Evolutionary conservation across 2,113 vertebrate species (phyloP).

Genomic region (Mormyrus lacerda): DNA sequence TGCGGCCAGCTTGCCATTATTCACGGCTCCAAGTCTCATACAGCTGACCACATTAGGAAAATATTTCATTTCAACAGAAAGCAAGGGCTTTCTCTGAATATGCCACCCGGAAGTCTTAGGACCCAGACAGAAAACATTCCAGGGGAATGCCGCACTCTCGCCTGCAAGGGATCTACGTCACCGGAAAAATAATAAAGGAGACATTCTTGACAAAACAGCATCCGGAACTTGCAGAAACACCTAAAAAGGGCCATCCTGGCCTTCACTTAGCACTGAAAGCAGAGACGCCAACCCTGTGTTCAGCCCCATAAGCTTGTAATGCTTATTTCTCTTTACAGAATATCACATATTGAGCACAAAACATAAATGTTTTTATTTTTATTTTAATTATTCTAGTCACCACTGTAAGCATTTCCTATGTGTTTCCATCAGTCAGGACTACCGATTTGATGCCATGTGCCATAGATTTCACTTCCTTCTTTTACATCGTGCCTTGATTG

Average conservation of each 20-base stretch:
- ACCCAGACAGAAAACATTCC: background rate
- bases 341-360: background rate
- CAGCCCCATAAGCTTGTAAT: background rate
- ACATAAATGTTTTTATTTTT: background rate
- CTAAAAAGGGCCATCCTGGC: background rate
- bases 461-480: background rate
- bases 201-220: background rate
- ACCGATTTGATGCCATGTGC: background rate
- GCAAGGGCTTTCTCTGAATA: background rate
- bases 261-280: background rate
- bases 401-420: background rate
- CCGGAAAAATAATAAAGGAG: background rate
- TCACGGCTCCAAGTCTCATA: background rate
- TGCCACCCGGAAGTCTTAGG: background rate
- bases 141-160: background rate
- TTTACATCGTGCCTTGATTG: background rate
- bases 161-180: background rate
- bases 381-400: background rate
- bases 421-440: background rate
- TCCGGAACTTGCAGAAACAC: background rate
- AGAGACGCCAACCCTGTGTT: background rate
- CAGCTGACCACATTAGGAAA: background rate
- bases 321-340: background rate
- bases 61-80: constrained; percentile 3
- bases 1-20: background rate